Evolutionary conservation across 2,113 vertebrate species (phyloP).

Genomic region (Leptobrachium ailaonicum): DNA sequence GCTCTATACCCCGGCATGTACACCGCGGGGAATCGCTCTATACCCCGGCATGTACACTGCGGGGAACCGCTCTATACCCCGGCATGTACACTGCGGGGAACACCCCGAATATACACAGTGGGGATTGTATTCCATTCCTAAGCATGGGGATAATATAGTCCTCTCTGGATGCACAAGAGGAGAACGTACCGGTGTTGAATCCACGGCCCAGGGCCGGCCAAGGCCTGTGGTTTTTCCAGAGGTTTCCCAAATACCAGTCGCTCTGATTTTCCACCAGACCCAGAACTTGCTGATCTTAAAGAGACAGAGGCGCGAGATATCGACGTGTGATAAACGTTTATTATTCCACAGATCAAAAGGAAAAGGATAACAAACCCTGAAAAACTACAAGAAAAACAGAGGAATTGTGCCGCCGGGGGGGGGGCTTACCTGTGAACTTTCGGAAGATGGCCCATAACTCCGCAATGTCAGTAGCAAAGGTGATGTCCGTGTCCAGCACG

Average conservation of each 20-base stretch:
- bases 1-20: no score
- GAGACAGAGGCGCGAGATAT: neutral
- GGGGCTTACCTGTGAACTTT: slow-evolving; percentile 83
- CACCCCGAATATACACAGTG: no score
- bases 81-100: no score
- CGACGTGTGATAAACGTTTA: neutral
- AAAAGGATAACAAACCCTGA: neutral
- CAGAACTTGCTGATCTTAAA: slow-evolving; percentile 86
- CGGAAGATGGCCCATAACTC: slow-evolving; percentile 94
- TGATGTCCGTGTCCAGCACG: slow-evolving; percentile 95
- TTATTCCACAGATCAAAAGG: neutral
- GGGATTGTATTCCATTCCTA: no score
- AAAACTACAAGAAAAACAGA: no score
- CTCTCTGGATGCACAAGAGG: no score
- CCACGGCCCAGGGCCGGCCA: slow-evolving; percentile 94
- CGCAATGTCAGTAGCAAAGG: slow-evolving; percentile 91
- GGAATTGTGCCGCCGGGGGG: neutral
- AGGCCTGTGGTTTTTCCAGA: slow-evolving; percentile 96
- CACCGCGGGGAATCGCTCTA: no score
- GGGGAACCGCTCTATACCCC: no score
- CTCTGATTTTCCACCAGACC: slow-evolving; percentile 97
- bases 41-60: no score
- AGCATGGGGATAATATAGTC: no score
- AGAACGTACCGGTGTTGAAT: slow-evolving; percentile 88
- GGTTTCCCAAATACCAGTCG: slow-evolving; percentile 94